Evolutionary conservation across 1,140 invertebrate genomes (phyloP), one percentile per base, ranked within the genome.

Genomic region (Adelges cooleyi): DNA sequence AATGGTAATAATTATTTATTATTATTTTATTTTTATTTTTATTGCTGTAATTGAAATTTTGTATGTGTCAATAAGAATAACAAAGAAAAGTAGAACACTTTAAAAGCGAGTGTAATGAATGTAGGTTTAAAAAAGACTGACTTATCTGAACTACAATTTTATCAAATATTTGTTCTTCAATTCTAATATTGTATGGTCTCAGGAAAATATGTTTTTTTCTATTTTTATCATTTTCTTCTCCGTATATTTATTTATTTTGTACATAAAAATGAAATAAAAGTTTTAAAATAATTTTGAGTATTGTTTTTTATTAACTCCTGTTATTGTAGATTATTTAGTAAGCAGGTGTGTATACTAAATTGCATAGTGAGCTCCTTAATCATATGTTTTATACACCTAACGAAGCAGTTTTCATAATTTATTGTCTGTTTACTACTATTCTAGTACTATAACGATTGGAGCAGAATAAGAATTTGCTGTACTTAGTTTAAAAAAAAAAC

Each of bases 81-180:
- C 56, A 59, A 13, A 17, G 25, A 62, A 59, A 8, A 48, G 42
- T 62, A 48, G 56, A 62, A 62, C 25, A 48, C 25, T 27, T 46
- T 44, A 17, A 44, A 56, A 56, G 13, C 56, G 27, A 40, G 56
- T 46, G 40, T 62, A 62, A 48, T 62, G 46, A 29, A 62, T 27
- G 56, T 62, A 62, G 56, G 56, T 42, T 48, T n/a, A n/a, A 46
- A 62, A 62, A 62, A 62, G 56, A 62, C 56, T 62, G 56, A 62
- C 56, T 62, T 62, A 48, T 48, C 56, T 46, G 40, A 25, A 62
- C 56, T 48, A 46, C 42, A 22, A 48, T 48, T 48, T 2, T 1
- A 62, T 48, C 42, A 62, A 62, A 25, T 46, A 11, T 29, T 62
- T 62, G 42, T 62, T 62, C 18, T 62, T 25, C 25, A 48, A 62